Evolutionary conservation across 2,797 vertebrate species (phyloP), one percentile per base, ranked within the genome.

Genomic region (Momotus momota): DNA sequence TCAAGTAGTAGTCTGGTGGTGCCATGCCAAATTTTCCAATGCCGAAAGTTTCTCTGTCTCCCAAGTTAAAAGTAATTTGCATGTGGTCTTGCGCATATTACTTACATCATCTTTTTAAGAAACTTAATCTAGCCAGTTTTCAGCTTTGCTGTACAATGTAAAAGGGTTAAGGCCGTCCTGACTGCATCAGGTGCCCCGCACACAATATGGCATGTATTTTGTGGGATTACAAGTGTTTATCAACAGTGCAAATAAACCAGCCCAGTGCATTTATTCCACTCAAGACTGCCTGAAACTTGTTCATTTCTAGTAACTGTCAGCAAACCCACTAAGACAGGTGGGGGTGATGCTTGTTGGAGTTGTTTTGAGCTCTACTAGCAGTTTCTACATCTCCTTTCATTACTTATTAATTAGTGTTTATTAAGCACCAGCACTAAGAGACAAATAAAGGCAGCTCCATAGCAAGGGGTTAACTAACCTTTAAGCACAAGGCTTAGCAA

Each of bases 181-280:
- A 27, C 80, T 60, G 57, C 71, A 66, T 51, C 73, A 82, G 79
- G 57, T 93, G 62, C 45, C 51, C 77, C 60, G 72, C 83, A 80
- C 3, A 3, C 54, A 78, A 66, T 82, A 73, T 33, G 55, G 29
- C 0, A 0, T 5, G 11, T 51, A 74, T 85, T 94, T 92, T 89
- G 81, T 49, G 87, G 87, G 95, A 95, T 96, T 96, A 87, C 33
- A 96, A 95, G 75, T 52, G 66, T 73, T 94, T 96, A 93, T 86
- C 71, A 90, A 86, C 84, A 84, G 72, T 72, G 91, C 48, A 90
- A 94, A 90, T 94, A 93, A 96, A 93, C 69, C 80, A 89, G 92
- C 72, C 96, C 81, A 87, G 62, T 67, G 81, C 84, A 93, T 90
- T 94, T 79, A 84, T 93, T 85, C 64, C 89, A 61, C 66, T 91